A percentile compares a stretch with the other conserved stretches of the same genome.
phyloP scores from a whole-genome alignment of 2,888 invertebrate genomes.

The Palloptera scutellata region DNA sequence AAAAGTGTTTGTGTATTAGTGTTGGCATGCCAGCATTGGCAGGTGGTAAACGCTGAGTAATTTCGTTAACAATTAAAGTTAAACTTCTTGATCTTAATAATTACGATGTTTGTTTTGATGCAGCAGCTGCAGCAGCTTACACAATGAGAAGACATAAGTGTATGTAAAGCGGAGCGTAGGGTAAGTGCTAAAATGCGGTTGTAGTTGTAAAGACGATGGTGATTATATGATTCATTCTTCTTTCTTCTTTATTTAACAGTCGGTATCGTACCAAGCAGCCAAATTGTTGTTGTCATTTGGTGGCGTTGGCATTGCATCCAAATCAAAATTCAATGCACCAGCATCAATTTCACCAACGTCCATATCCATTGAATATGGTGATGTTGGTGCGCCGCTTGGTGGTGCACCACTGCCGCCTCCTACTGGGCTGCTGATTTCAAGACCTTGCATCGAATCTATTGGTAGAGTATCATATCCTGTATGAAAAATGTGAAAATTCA shows the following conservation, averaged over 20 bases:
- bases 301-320: constrained; percentile 79
- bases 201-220: no score
- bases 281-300: constrained; percentile 91
- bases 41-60: no score
- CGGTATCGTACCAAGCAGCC: constrained; percentile 98
- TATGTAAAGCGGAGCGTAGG: not conserved
- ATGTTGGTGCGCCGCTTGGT: constrained; percentile 63
- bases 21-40: no score
- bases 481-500: constrained; percentile 32
- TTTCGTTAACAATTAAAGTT: no score
- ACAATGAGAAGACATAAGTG: constrained; percentile 18
- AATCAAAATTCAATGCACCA: constrained; percentile 79
- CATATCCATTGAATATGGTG: constrained; percentile 86
- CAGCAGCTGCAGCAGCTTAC: constrained; percentile 23
- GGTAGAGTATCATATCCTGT: constrained; percentile 97
- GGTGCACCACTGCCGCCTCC: constrained; percentile 56
- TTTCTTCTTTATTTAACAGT: no score
- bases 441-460: constrained; percentile 95
- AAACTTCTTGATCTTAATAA: no score
- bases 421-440: constrained; percentile 78
- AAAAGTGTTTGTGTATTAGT: no score
- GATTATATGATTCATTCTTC: no score
- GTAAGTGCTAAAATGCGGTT: no score
- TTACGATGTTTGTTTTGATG: constrained; percentile 23
- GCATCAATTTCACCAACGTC: constrained; percentile 82